Base-by-base conservation (phyloP, 1,140 invertebrate species). In the fruit fly (Drosophila melanogaster) region DNA sequence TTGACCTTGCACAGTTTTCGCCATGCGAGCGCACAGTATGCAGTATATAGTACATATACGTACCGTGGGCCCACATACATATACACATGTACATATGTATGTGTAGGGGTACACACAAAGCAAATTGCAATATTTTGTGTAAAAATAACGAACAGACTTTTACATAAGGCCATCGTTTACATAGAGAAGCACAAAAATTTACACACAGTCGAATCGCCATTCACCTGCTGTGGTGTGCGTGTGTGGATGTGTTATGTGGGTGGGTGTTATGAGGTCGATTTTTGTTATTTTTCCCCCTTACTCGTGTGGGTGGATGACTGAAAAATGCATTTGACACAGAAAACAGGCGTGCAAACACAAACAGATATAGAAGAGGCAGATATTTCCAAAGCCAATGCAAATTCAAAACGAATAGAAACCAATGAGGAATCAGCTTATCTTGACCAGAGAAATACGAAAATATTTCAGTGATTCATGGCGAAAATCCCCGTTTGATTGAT, bases 241-340 rank as follows among this genome's bases (percentile, higher is more conserved):
- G 55, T 17, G 33, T 30, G 26, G 7, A 8, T 7, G 26, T 30
- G 26, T 3, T 22, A 46, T 26, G 80, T 77, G 74, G 77, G 77
- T 57, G 81, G 67, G 59, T 77, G 83, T 78, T 81, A 81, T 83
- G 74, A 81, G 81, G 78, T 87, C 83, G 81, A 81, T 79, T 70
- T 67, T 64, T 40, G 53, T 49, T 67, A 22, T 43, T 51, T 51
- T 12, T 17, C 10, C 49, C 30, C 47, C 26, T 8, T 8, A 7
- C 30, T 14, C 40, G 22, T 60, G 79, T 50, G 47, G 78, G 79
- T 60, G 76, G 79, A 87, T 86, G 83, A 87, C 83, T 86, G 83
- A 65, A 87, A 86, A 86, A 86, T 86, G 83, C 83, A 86, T 79
- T 87, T 83, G 83, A 87, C 83, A 86, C 84, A 86, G 70, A 87